These are phyloP conservation scores for Falco punctatus DNA, from an alignment of 2,113 vertebrate species.

Conservation along the genomic window DNA sequence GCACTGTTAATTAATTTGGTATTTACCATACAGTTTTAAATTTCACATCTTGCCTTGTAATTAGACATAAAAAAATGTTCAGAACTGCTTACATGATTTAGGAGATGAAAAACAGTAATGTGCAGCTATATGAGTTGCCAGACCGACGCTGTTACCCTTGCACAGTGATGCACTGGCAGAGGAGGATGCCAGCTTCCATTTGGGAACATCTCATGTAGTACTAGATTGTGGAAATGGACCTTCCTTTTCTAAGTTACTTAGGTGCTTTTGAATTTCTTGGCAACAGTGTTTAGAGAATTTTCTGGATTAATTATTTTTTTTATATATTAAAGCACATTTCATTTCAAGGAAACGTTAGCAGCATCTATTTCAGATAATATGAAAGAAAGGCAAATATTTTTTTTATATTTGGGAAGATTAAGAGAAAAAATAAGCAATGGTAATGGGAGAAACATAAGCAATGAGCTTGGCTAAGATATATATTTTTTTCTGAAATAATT, in stretches of 20 bases:
- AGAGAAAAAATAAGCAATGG: not conserved
- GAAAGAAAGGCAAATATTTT: not conserved
- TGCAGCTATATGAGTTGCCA: not conserved
- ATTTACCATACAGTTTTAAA: not conserved
- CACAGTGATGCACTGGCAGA: not conserved
- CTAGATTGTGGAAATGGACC: not conserved
- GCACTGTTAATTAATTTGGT: not conserved
- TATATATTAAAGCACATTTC: not conserved
- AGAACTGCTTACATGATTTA: not conserved
- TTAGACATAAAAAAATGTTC: not conserved
- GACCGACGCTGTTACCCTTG: not conserved
- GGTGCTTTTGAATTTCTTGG: not conserved
- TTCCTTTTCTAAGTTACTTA: not conserved
- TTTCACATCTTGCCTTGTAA: not conserved
- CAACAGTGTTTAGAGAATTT: not conserved
- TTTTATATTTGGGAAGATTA: not conserved
- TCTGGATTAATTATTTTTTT: not conserved
- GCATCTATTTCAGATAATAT: not conserved
- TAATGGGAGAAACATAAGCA: not conserved
- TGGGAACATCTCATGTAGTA: not conserved
- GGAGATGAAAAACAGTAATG: not conserved
- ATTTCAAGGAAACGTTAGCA: not conserved
- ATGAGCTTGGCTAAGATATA: not conserved
- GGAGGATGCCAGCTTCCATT: not conserved
- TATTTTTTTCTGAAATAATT: not conserved